phyloP scores from a whole-genome alignment of 2,797 vertebrate genomes.

The Myotis daubentonii region DNA sequence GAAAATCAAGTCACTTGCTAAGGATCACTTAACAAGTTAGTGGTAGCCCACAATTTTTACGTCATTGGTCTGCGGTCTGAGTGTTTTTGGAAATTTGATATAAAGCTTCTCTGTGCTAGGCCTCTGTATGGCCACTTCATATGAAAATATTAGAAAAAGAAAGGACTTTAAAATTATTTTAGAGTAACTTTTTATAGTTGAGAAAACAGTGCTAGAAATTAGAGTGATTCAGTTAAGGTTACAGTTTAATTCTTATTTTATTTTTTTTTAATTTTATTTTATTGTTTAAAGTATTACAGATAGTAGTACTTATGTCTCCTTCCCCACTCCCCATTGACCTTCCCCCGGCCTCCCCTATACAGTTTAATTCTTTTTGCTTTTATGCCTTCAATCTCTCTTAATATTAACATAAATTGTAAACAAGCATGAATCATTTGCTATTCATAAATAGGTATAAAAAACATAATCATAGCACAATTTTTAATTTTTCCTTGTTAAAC shows the following conservation, averaged over 20 bases:
- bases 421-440: background rate
- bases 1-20: conserved; percentile 48
- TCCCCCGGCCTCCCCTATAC: too few species aligned
- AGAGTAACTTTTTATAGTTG: background rate
- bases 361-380: background rate
- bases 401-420: conserved; percentile 30
- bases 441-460: background rate
- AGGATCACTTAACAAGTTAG: conserved; percentile 29
- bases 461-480: background rate
- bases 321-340: too few species aligned
- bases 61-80: background rate
- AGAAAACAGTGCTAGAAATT: background rate
- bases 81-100: background rate
- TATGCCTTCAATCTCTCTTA: background rate
- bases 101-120: background rate
- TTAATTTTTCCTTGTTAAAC: conserved; percentile 13
- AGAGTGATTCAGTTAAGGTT: background rate
- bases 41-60: background rate
- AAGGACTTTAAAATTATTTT: conserved; percentile 43
- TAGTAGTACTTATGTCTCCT: too few species aligned
- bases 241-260: background rate
- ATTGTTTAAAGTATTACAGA: too few species aligned
- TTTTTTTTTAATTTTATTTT: too few species aligned
- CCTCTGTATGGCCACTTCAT: background rate
- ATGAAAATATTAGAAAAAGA: conserved; percentile 25